Base-by-base conservation (phyloP, 1,140 invertebrate species). In the Drosophila rufa region DNA sequence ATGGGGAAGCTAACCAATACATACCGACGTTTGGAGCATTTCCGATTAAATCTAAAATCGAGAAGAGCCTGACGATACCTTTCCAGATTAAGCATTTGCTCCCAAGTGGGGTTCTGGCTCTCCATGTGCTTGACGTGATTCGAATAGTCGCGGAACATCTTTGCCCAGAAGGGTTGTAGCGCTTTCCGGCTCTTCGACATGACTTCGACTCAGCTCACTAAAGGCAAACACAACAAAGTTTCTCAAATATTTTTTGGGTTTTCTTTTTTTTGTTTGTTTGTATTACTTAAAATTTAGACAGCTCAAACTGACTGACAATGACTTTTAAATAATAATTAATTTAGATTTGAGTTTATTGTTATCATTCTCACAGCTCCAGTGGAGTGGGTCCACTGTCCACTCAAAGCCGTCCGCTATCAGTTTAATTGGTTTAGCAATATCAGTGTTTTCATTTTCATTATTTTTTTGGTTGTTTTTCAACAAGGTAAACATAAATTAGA, bases 271-370 rank as follows among this genome's bases (percentile, higher is more conserved):
- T n/a, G n/a, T n/a, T 55, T 42, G 27, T 77, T 77, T 78, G 56
- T 78, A 61, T 78, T 78, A 78, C 75, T 78, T 78, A 78, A 69
- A 78, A 69, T 78, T 78, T 78, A 78, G 75, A 78, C 75, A 78
- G 75, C 75, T 78, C 64, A 42, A 78, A 69, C 75, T 78, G 75
- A 78, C 75, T 78, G 75, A 78, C 75, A 78, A 69, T 69, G 65
- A 45, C 55, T 45, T 60, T 77, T 77, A 67, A 67, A 76, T 59
- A 59, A 70, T 78, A 69, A 78, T 78, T 69, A 53, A 78, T 78
- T 60, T 78, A 70, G 64, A 78, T 61, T 75, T 75, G 70, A 75
- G 64, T 78, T 78, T 78, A 61, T 56, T 77, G 57, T 78, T 77
- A 59, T 48, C 57, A 27, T 43, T 71, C 46, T 59, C 69, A 43